These are phyloP conservation scores for Drosophila auraria DNA, from an alignment of 1,140 invertebrate species.

Conservation along the genomic window DNA sequence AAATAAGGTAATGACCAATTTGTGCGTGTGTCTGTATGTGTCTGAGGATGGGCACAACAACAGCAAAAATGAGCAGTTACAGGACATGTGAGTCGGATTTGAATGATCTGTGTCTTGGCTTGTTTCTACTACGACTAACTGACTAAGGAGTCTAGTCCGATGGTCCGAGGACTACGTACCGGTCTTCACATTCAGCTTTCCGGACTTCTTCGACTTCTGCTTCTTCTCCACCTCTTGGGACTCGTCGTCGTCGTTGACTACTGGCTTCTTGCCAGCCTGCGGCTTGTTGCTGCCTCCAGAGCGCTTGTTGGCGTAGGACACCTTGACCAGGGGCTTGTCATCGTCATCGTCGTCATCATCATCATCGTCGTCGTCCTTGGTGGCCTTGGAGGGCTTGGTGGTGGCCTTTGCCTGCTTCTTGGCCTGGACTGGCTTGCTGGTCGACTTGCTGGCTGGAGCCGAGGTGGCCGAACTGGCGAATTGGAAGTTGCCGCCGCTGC, in stretches of 20 bases:
- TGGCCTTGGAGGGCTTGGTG: conserved; percentile 58
- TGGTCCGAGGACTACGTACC: conserved; percentile 87
- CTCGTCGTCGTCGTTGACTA: conserved; percentile 59
- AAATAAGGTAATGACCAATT: conserved; percentile 80
- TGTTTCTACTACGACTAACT: conserved; percentile 23
- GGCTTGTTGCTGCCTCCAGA: conserved; percentile 54
- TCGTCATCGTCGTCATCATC: conserved; percentile 67
- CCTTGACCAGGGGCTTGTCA: conserved; percentile 75
- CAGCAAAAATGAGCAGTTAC: conserved; percentile 48
- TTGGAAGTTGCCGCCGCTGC: conserved; percentile 72
- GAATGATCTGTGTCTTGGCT: conserved; percentile 34
- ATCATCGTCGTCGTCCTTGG: conserved; percentile 52
- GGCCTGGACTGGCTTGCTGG: conserved; percentile 17
- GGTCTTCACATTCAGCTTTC: conserved; percentile 87
- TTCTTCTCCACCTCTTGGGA: conserved; percentile 65
- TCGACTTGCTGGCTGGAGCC: conserved; percentile 6
- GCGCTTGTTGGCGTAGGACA: conserved; percentile 78
- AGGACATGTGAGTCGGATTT: conserved; percentile 28
- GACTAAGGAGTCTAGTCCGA: conserved; percentile 21
- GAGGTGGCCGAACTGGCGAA: conserved; percentile 48
- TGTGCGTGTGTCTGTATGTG: conserved; percentile 49
- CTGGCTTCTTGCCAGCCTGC: conserved; percentile 63
- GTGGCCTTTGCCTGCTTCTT: conserved; percentile 58
- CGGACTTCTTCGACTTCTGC: conserved; percentile 69
- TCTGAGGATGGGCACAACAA: conserved; percentile 43